Base-by-base conservation (phyloP, 2,888 invertebrate genomes). In the Taenaris catops region DNA sequence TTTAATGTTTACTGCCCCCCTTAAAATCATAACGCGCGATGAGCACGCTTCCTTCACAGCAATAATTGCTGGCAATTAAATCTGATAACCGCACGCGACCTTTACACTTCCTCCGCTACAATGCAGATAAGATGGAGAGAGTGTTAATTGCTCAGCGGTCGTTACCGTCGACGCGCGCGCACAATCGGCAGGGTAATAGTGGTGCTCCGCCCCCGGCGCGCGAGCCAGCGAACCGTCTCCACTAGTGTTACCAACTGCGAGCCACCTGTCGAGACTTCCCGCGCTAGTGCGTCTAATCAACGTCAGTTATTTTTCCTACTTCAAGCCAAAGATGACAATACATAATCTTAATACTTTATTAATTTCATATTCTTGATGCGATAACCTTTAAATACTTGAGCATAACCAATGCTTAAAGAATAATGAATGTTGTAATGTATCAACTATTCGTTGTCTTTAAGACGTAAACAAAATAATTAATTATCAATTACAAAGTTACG, bases 21-120 rank as follows among this genome's bases (percentile, higher is more conserved):
- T 76, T 72, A 68, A 72, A 79, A 74, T 79, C 75, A 79, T 81
- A 81, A 81, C 67, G 74, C 70, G 67, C 68, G 58, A 62, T 63
- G 71, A 60, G 59, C 68, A 58, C 63, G 66, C 79, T 74, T 76
- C 76, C 75, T 73, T 69, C 57, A 61, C 8, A 57, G 56, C 55
- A 58, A 65, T 79, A 78, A 80, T 78, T 63, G 58, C 60, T n/a
- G 55, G 72, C 71, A 78, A 83, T 83, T 81, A 80, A 70, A 76
- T 74, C 73, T 61, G 78, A 80, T 81, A 31, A 76, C 71, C 63
- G 63, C 65, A 46, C 60, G 56, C 69, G 78, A 84, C 83, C 84
- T 84, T 83, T 83, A 78, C 73, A 81, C 83, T 81, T 74, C 79
- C 76, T 69, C 44, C 55, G 52, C 47, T 54, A 49, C 53, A 54